Evolutionary conservation across 64 coral and sea anemone species (phyloP).

Genomic region (Porites australiensis): DNA sequence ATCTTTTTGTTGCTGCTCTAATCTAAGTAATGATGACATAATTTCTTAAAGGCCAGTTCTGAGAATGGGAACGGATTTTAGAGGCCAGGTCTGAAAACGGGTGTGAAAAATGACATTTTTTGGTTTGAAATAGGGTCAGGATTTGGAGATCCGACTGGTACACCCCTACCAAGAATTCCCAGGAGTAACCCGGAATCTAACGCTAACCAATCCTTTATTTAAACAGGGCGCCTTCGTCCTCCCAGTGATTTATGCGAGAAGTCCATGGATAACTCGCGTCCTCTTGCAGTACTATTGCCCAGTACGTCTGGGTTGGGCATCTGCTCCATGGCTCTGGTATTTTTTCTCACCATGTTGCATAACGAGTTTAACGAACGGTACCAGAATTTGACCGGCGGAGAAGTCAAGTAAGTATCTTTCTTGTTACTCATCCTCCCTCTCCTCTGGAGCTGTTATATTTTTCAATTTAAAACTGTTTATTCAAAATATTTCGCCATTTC

Average conservation of each 20-base stretch:
- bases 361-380: conserved; percentile 78
- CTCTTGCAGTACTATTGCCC: conserved; percentile 64
- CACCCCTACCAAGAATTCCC: conserved; percentile 37
- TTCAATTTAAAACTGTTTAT: too few relatives aligned
- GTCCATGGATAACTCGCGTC: conserved; percentile 51
- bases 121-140: too few relatives aligned
- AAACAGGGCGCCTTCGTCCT: conserved; percentile 66
- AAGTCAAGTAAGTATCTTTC: conserved; percentile 38
- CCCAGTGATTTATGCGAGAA: conserved; percentile 56
- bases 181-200: background rate
- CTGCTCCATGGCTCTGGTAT: conserved; percentile 73
- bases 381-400: conserved; percentile 34
- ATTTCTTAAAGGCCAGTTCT: too few relatives aligned
- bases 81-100: too few relatives aligned
- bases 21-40: too few relatives aligned
- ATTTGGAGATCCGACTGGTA: conserved; percentile 31
- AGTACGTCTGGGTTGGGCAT: conserved; percentile 60
- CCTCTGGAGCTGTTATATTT: too few relatives aligned
- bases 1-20: too few relatives aligned
- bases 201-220: background rate
- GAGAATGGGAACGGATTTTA: too few relatives aligned
- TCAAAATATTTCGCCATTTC: too few relatives aligned
- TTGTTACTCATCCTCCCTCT: background rate
- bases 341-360: conserved; percentile 62
- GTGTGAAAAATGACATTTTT: too few relatives aligned